phyloP scores from a whole-genome alignment of 2,113 vertebrate species.

The Trematocara zebra region DNA sequence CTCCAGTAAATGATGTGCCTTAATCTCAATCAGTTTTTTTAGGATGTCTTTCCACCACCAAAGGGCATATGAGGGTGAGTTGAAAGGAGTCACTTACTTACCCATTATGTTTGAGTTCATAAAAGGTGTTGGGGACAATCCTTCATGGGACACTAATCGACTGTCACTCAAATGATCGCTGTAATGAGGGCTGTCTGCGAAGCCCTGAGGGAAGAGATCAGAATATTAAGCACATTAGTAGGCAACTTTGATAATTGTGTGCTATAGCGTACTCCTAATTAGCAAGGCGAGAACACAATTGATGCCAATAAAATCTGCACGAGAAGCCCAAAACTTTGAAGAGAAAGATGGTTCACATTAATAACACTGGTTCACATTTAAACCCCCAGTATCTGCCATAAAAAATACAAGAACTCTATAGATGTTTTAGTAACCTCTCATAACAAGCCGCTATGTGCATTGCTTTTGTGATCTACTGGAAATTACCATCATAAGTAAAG shows the following conservation, averaged over 20 bases:
- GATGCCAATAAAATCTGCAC: constrained; percentile 55
- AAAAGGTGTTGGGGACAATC: constrained; percentile 98
- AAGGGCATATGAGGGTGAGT: constrained; percentile 71
- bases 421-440: not conserved
- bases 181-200: constrained; percentile 97
- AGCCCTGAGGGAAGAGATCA: constrained; percentile 88
- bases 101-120: constrained; percentile 97
- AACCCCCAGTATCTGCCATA: not conserved
- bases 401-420: not conserved
- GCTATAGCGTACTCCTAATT: constrained; percentile 80
- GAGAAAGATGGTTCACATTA: not conserved
- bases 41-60: constrained; percentile 54
- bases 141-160: constrained; percentile 97
- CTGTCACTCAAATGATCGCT: constrained; percentile 97
- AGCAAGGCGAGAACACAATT: constrained; percentile 70
- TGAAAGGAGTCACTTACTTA: constrained; percentile 87
- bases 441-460: not conserved
- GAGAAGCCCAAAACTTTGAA: not conserved
- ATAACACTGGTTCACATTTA: not conserved
- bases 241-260: constrained; percentile 79
- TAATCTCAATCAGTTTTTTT: constrained; percentile 49
- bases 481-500: not conserved
- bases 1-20: constrained; percentile 58
- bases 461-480: not conserved
- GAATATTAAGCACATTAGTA: constrained; percentile 87